Evolutionary conservation across 2,113 vertebrate species (phyloP).

Genomic region (Oceanites oceanicus): DNA sequence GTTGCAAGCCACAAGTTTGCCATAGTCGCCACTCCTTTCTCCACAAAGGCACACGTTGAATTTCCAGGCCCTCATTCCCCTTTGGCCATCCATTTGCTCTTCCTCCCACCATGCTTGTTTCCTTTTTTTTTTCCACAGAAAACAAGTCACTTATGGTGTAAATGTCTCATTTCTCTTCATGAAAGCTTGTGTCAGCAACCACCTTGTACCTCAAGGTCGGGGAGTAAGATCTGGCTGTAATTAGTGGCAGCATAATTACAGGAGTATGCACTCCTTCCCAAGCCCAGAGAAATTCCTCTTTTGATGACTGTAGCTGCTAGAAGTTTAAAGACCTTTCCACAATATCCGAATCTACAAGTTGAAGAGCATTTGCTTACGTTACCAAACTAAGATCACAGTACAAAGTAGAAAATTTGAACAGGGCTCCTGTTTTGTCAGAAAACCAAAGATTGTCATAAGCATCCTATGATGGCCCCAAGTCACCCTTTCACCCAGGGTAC

Average conservation of each 20-base stretch:
- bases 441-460: not conserved
- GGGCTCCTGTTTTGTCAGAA: not conserved
- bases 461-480: not conserved
- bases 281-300: not conserved
- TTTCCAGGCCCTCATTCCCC: not conserved
- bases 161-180: not conserved
- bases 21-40: not conserved
- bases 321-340: not conserved
- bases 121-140: not conserved
- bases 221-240: not conserved
- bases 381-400: not conserved
- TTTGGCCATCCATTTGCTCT: not conserved
- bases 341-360: not conserved
- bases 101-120: not conserved
- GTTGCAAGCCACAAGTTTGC: not conserved
- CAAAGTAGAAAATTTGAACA: not conserved
- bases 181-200: not conserved
- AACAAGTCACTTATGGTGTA: not conserved
- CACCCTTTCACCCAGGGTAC: not conserved
- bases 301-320: not conserved
- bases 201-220: not conserved
- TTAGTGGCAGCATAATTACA: not conserved
- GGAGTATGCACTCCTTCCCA: not conserved
- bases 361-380: not conserved
- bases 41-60: rapidly evolving